Evolutionary conservation across 2,113 vertebrate species (phyloP), one percentile per base, ranked within the genome.

Genomic region (Pygoscelis antarcticus): DNA sequence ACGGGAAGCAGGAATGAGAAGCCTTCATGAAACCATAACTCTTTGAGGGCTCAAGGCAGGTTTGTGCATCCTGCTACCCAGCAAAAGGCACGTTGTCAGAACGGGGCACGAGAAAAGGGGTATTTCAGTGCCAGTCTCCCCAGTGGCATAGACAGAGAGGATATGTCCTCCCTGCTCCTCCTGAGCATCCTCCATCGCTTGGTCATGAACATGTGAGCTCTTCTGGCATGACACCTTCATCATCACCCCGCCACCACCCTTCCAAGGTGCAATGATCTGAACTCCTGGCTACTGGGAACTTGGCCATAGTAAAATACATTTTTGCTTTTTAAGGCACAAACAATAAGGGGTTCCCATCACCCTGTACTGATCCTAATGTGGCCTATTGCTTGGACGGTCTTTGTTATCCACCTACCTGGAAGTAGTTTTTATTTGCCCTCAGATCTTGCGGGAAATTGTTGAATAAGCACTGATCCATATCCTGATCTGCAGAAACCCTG

Each of bases 231-330:
- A 49, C 46, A 47, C 11, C 29, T 46, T n/a, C 57, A 25, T 18
- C 49, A 14, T 27, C 38, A 72, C 9, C 10, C 40, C 7, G 3
- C 18, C 49, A 38, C 12, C 55, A 16, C 38, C 32, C 38, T 27
- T 18, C 58, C 92, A 38, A 21, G 13, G 52, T 16, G 27, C 78
- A n/a, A 19, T 11, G 46, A 61, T 9, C 30, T 68, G 47, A 64
- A 2, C 42, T 51, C 79, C 40, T 83, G 51, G 22, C 22, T 6
- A 0, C 26, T 36, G 30, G 71, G 38, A 91, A 30, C 22, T 64
- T 4, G 2, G 11, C 44, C 38, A 7, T 2, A 58, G 57, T 44
- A 47, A 22, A 40, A 40, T 5, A 9, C 0, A 17, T 13, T 29
- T 46, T 74, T 61, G 29, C 40, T 47, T 69, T 30, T 15, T n/a